These are phyloP conservation scores for Cyphomyrus plagiostoma DNA, from an alignment of 2,113 vertebrate species.

Conservation along the genomic window DNA sequence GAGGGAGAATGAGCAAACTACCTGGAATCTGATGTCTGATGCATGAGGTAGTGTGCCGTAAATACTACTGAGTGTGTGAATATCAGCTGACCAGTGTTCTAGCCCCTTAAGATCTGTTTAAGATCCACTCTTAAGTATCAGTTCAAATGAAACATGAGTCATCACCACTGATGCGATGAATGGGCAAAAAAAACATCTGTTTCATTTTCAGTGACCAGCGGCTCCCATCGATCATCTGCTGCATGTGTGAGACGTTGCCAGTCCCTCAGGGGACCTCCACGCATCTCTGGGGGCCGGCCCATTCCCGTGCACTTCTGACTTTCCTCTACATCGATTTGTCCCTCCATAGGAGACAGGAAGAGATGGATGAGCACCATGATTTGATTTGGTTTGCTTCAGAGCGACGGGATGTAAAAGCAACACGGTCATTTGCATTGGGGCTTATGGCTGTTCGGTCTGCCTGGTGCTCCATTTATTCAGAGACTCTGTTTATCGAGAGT, in stretches of 20 bases:
- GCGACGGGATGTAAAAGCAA: background rate
- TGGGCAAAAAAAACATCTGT: slow-evolving; percentile 60
- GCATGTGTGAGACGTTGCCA: slow-evolving; percentile 45
- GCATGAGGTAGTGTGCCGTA: background rate
- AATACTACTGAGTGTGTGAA: background rate
- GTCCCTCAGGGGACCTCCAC: slow-evolving; percentile 48
- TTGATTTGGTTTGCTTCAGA: background rate
- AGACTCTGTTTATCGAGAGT: background rate
- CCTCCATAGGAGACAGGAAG: background rate
- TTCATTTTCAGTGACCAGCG: slow-evolving; percentile 54
- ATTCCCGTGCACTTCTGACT: background rate
- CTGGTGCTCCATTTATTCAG: background rate
- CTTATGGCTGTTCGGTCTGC: background rate
- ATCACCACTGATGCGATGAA: slow-evolving; percentile 31
- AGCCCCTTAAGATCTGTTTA: background rate
- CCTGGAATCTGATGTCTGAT: background rate
- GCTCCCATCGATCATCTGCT: slow-evolving; percentile 50
- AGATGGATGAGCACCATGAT: background rate
- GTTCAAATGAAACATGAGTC: slow-evolving; percentile 31
- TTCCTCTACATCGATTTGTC: background rate
- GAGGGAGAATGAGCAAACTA: background rate
- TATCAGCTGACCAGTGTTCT: background rate
- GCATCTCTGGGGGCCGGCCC: background rate
- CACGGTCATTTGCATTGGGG: background rate
- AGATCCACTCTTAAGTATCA: slow-evolving; percentile 16